Percentiles rank a stretch among this genome's conserved stretches.
phyloP scores from a whole-genome alignment of 2,113 vertebrate species.

The Nestor notabilis region DNA sequence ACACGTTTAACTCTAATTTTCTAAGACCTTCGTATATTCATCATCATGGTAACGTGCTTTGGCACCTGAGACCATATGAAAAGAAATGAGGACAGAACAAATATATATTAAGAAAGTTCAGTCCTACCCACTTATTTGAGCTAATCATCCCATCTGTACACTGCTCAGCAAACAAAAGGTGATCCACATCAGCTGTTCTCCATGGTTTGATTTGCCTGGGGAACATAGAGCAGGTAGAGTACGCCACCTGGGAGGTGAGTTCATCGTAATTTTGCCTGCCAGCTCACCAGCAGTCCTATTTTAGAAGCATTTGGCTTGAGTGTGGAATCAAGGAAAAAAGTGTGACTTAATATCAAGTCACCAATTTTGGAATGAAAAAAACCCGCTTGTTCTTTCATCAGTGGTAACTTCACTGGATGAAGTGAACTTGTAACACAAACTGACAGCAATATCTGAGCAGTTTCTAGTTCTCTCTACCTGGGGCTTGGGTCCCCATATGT shows the following conservation, averaged over 20 bases:
- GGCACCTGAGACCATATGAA: slow-evolving; percentile 25
- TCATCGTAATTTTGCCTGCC: not conserved
- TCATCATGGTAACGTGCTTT: not conserved
- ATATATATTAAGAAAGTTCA: not conserved
- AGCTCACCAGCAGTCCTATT: not conserved
- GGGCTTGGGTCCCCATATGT: not conserved
- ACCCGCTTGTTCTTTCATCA: not conserved
- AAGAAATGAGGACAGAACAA: slow-evolving; percentile 44
- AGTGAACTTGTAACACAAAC: not conserved
- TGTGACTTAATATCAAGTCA: not conserved
- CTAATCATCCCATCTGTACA: not conserved
- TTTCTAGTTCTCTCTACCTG: not conserved
- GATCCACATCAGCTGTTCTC: not conserved
- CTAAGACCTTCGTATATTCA: not conserved
- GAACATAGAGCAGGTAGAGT: not conserved
- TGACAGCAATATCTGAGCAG: not conserved
- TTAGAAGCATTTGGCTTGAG: not conserved
- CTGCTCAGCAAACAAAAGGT: slow-evolving; percentile 55
- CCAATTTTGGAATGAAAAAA: not conserved
- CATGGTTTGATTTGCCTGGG: slow-evolving; percentile 3
- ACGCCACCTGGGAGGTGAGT: not conserved
- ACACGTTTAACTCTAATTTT: slow-evolving; percentile 55
- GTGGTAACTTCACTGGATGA: not conserved
- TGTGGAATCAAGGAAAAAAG: not conserved
- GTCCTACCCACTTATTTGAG: slow-evolving; percentile 43